These are phyloP conservation scores for Eleutherodactylus coqui DNA, from an alignment of 2,797 vertebrate species.

Conservation along the genomic window DNA sequence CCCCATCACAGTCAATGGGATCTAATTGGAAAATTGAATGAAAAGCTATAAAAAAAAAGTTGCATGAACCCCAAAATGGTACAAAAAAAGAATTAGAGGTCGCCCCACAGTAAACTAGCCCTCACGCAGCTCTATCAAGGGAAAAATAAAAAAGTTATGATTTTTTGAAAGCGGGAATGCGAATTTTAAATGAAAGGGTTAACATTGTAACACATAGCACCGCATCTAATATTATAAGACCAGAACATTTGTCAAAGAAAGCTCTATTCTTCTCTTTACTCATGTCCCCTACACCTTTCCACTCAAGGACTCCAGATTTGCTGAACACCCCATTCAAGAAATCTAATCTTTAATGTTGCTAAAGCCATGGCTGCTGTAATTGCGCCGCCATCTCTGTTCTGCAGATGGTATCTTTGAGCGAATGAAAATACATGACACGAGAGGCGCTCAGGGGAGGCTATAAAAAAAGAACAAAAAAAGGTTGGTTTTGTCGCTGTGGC, in stretches of 20 bases:
- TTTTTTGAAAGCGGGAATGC: no score
- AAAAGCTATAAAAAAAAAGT: no score
- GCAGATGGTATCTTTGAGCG: slow-evolving; percentile 68
- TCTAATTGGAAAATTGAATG: no score
- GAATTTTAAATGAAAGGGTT: no score
- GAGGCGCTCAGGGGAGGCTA: slow-evolving; percentile 75
- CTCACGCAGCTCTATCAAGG: no score
- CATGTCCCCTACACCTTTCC: neutral
- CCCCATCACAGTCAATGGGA: no score
- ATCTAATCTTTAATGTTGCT: slow-evolving; percentile 17
- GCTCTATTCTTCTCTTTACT: neutral
- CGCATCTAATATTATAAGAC: neutral
- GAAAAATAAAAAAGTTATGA: no score
- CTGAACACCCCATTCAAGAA: neutral
- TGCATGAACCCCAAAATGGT: no score
- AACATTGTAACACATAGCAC: neutral
- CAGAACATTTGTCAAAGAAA: neutral
- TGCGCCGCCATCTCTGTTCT: slow-evolving; percentile 68
- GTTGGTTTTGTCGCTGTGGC: slow-evolving; percentile 80
- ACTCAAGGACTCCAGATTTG: neutral
- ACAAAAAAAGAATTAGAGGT: no score
- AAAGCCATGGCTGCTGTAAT: slow-evolving; percentile 63
- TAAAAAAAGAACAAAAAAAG: slow-evolving; percentile 81
- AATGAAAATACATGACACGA: slow-evolving; percentile 73
- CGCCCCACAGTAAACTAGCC: no score